These are phyloP conservation scores for Egretta garzetta DNA, from an alignment of 2,113 vertebrate genomes.

Conservation along the genomic window DNA sequence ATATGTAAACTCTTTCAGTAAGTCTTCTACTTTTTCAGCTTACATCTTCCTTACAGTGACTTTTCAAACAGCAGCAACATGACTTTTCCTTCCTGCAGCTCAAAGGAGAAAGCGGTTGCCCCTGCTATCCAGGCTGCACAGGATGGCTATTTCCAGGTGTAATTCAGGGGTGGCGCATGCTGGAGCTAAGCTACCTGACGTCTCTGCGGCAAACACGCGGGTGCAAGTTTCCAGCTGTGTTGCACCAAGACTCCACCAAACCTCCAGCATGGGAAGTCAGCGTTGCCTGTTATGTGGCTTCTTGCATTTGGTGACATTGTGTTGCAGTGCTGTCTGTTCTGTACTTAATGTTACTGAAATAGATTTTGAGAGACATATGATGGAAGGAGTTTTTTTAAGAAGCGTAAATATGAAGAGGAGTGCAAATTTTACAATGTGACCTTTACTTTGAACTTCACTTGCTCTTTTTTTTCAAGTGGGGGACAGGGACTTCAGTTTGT, in stretches of 20 bases:
- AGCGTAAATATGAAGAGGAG: not conserved
- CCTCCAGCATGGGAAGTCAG: not conserved
- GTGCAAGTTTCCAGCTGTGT: not conserved
- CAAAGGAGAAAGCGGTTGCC: not conserved
- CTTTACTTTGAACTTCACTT: not conserved
- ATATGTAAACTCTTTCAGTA: not conserved
- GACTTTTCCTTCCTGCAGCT: not conserved
- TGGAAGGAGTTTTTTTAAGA: not conserved
- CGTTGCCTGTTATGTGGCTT: too few species aligned
- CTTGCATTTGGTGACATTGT: too few species aligned
- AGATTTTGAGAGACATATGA: not conserved
- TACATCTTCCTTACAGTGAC: not conserved
- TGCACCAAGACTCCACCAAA: not conserved
- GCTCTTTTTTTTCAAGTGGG: rapidly evolving
- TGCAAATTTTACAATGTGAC: not conserved
- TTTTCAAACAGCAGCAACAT: not conserved
- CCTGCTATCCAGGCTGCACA: not conserved
- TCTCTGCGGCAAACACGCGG: rapidly evolving
- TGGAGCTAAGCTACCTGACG: not conserved
- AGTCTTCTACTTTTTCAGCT: not conserved
- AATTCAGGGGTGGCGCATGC: not conserved
- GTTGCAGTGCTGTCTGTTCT: not conserved
- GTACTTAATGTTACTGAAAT: not conserved
- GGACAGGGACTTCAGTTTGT: not conserved
- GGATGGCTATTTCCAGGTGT: not conserved